A percentile compares a stretch with the other conserved stretches of the same genome.
These are phyloP conservation scores for Mandrillus leucophaeus DNA, from an alignment of 2,113 vertebrate genomes.

Conservation along the genomic window DNA sequence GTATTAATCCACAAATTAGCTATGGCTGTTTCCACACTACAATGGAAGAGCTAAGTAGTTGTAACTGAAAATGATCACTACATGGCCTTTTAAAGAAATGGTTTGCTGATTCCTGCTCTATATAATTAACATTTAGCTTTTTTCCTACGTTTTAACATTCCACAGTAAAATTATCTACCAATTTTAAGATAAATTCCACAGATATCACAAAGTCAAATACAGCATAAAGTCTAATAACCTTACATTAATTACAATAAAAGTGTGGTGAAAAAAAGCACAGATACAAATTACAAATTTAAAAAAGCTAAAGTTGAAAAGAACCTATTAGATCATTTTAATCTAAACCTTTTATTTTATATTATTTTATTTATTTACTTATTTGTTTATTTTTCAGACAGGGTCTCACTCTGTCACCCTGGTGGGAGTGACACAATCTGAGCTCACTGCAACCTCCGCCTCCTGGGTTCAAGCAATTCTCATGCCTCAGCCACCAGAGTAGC, in stretches of 20 bases:
- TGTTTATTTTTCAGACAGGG: no score
- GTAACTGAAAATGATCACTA: not conserved
- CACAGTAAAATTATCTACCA: constrained; percentile 25
- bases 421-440: no score
- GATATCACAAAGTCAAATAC: not conserved
- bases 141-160: not conserved
- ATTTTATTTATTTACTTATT: no score
- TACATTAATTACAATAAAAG: not conserved
- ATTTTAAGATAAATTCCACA: constrained; percentile 31
- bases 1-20: not conserved
- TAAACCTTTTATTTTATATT: constrained; percentile 1
- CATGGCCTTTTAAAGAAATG: not conserved
- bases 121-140: constrained; percentile 13
- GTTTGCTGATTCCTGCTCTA: not conserved
- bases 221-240: not conserved
- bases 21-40: not conserved
- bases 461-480: no score
- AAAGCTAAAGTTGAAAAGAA: constrained; percentile 20
- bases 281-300: constrained; percentile 15
- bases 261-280: not conserved
- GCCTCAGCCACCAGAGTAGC: no score
- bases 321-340: not conserved
- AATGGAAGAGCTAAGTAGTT: not conserved
- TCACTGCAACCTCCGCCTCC: no score
- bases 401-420: no score